Base-by-base conservation (phyloP, 1,140 invertebrate genomes). In the Scaptodrosophila lebanonensis region DNA sequence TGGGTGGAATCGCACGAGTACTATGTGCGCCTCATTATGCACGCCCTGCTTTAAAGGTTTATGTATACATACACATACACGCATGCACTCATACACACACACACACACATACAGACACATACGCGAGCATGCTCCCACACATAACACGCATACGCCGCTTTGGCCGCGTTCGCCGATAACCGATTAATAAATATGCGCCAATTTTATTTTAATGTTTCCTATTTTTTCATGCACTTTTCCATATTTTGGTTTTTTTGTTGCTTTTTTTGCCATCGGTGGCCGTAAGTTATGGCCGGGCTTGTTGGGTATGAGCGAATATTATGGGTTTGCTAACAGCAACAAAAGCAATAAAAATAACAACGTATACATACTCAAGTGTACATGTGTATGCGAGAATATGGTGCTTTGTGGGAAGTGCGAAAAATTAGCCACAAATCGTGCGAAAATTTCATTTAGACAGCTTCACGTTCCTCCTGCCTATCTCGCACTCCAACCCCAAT, bases 341-440 rank as follows among this genome's bases (percentile, higher is more conserved):
- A n/a, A n/a, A n/a, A n/a, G n/a, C n/a, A n/a, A n/a, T n/a, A n/a
- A n/a, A n/a, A n/a, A n/a, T n/a, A n/a, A n/a, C n/a, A n/a, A n/a
- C n/a, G n/a, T n/a, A n/a, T n/a, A n/a, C n/a, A n/a, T n/a, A n/a
- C n/a, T n/a, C n/a, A n/a, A n/a, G n/a, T n/a, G n/a, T n/a, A n/a
- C n/a, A n/a, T n/a, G n/a, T n/a, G n/a, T n/a, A n/a, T n/a, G n/a
- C n/a, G n/a, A n/a, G n/a, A n/a, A n/a, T n/a, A n/a, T n/a, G n/a
- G n/a, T n/a, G n/a, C n/a, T n/a, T n/a, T 58, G 51, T 39, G 35
- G 30, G 20, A 59, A 62, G 51, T 51, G 43, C 32, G 29, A 27
- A 45, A 57, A 75, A 61, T 76, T 70, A 61, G 52, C 72, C 56
- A 66, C 72, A 76, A 66, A 77, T 76, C 56, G 66, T 70, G 54